phyloP scores from a whole-genome alignment of 2,888 invertebrate species.

The Dasypogon diadema region DNA sequence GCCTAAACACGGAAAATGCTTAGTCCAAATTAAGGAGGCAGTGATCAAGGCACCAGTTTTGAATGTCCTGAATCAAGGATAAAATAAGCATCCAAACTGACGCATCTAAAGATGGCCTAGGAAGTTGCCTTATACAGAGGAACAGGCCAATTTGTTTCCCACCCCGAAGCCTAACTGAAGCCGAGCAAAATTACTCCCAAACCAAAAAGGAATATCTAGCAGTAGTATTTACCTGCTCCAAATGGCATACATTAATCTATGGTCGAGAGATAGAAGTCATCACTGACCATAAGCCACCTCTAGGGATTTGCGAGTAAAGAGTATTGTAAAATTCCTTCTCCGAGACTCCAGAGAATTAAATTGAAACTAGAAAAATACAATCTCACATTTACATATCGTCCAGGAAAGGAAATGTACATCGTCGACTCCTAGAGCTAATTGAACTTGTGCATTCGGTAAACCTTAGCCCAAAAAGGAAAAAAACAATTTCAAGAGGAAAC shows the following conservation, averaged over 20 bases:
- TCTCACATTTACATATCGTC: no score
- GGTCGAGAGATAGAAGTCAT: neutral
- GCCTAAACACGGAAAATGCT: neutral
- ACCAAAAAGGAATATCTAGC: neutral
- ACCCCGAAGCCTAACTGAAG: neutral
- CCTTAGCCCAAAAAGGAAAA: no score
- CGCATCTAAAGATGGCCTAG: neutral
- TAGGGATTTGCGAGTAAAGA: no score
- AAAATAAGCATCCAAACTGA: no score
- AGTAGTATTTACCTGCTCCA: neutral
- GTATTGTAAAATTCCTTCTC: no score
- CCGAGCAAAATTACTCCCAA: neutral
- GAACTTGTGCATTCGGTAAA: no score
- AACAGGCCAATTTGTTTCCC: neutral
- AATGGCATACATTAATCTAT: neutral
- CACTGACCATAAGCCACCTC: no score
- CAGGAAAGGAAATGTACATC: no score
- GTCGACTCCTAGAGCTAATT: no score
- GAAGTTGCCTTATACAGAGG: neutral
- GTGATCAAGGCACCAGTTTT: neutral
- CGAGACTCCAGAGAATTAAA: no score
- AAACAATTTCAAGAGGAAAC: no score
- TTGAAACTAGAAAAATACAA: no score
- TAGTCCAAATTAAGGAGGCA: neutral
- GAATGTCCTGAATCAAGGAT: neutral